Conservation (phyloP, 2,113 vertebrate species). For the Entelurus aequoreus region DNA sequence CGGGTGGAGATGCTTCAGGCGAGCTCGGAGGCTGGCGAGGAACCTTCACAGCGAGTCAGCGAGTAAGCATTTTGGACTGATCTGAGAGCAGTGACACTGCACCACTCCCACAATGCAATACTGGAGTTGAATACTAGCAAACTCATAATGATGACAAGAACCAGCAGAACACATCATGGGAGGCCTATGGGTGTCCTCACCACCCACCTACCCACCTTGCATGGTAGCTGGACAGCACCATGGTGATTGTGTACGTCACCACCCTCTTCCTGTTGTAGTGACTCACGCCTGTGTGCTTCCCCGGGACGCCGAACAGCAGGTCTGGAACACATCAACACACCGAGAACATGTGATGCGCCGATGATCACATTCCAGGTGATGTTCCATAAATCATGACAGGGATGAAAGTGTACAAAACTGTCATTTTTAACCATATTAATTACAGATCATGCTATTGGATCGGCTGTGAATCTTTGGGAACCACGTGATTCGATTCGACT, state of each 20-base stretch:
- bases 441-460: background rate
- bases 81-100: too few species aligned
- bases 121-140: background rate
- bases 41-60: conserved; percentile 73
- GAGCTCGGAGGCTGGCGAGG: conserved; percentile 83
- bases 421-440: background rate
- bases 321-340: conserved; percentile 69
- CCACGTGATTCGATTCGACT: too few species aligned
- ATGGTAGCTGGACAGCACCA: conserved; percentile 84
- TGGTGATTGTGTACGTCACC: conserved; percentile 86
- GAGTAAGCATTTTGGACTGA: too few species aligned
- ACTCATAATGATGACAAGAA: too few species aligned
- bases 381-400: conserved; percentile 1
- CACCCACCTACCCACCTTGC: conserved; percentile 71
- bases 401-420: background rate
- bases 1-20: conserved; percentile 87
- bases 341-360: too few species aligned
- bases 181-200: too few species aligned
- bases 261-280: conserved; percentile 81
- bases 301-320: conserved; percentile 88
- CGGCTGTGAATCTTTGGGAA: too few species aligned
- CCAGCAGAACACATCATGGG: too few species aligned
- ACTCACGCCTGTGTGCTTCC: conserved; percentile 85
- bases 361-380: background rate
- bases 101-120: background rate